phyloP scores from a whole-genome alignment of 2,888 invertebrate species.

The Vanessa cardui region DNA sequence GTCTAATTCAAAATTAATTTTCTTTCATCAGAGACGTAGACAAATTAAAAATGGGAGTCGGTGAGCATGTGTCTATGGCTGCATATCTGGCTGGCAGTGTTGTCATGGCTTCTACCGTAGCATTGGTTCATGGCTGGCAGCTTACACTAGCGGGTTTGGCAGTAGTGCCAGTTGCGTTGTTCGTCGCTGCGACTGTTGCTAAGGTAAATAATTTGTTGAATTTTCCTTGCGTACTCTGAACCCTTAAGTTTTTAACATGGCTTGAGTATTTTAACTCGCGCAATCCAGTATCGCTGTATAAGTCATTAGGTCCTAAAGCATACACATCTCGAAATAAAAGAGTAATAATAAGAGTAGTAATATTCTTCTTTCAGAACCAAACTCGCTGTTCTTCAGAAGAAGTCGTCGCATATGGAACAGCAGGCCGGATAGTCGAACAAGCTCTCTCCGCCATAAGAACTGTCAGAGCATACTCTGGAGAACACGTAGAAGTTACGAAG shows the following conservation, averaged over 20 bases:
- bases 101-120: conserved; percentile 85
- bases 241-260: no score
- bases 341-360: neutral
- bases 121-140: conserved; percentile 91
- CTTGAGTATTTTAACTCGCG: no score
- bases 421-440: conserved; percentile 89
- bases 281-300: no score
- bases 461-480: conserved; percentile 88
- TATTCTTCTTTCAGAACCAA: conserved; percentile 73
- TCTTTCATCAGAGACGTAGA: conserved; percentile 84
- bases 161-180: conserved; percentile 88
- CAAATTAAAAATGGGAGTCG: conserved; percentile 90
- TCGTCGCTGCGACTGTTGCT: conserved; percentile 87
- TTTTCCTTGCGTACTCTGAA: no score
- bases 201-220: conserved; percentile 74
- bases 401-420: conserved; percentile 86
- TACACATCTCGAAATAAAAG: no score
- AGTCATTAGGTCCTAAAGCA: no score
- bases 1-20: no score
- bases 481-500: conserved; percentile 85
- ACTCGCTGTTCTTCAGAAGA: conserved; percentile 84
- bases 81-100: conserved; percentile 87
- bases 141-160: conserved; percentile 89
- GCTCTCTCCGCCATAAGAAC: conserved; percentile 87
- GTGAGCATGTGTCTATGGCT: conserved; percentile 90